Conservation (phyloP, 2,888 invertebrate species). For the Heteromyza rotundicornis region DNA sequence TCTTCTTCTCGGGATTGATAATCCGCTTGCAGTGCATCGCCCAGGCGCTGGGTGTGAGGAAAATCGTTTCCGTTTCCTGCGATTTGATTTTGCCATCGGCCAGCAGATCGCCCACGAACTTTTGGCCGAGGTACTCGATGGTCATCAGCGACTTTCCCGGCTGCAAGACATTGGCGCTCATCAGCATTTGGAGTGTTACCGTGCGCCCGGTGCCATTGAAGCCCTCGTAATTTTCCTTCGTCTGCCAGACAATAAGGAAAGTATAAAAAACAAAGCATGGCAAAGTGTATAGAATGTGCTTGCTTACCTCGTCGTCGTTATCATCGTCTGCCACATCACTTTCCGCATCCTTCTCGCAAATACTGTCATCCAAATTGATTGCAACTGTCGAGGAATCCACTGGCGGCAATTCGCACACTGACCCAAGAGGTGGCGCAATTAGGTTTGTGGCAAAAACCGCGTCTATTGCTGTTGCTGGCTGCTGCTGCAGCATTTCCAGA, state of each 20-base stretch:
- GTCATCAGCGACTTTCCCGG: conserved; percentile 86
- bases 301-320: conserved; percentile 65
- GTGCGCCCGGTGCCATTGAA: conserved; percentile 67
- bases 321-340: conserved; percentile 67
- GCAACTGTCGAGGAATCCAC: not conserved
- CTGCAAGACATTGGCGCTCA: conserved; percentile 83
- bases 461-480: conserved; percentile 23
- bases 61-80: conserved; percentile 85
- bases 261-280: not conserved
- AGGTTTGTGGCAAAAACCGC: not conserved
- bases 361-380: conserved; percentile 16
- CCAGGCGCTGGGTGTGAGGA: conserved; percentile 91
- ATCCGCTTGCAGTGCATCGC: conserved; percentile 90
- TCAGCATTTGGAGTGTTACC: conserved; percentile 84
- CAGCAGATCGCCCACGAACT: conserved; percentile 85
- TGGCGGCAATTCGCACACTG: not conserved
- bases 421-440: too few relatives aligned
- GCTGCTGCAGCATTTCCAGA: conserved; percentile 18
- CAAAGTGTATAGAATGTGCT: not conserved
- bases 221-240: conserved; percentile 59
- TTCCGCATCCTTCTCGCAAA: conserved; percentile 64
- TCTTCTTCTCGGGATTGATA: conserved; percentile 89
- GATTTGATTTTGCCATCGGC: conserved; percentile 88
- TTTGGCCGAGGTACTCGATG: conserved; percentile 91
- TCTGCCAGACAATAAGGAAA: conserved; percentile 31